Conservation (phyloP, 2,888 invertebrate genomes). For the Vandiemenella viatica region DNA sequence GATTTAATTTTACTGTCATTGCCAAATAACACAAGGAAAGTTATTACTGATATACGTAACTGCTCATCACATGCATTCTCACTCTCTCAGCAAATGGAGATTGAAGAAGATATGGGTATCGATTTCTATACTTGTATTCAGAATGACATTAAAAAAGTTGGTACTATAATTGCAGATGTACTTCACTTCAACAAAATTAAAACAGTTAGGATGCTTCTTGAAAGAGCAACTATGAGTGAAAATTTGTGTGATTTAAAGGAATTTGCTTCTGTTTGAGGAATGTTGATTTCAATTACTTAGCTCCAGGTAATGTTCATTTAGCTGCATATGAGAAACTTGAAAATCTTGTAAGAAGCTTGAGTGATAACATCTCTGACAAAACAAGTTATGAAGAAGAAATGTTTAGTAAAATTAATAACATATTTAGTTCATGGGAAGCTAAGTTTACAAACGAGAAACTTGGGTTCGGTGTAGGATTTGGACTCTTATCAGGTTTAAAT, state of each 20-base stretch:
- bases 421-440: conserved; percentile 3
- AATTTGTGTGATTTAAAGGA: neutral
- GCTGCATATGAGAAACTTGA: conserved; percentile 4
- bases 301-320: neutral
- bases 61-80: conserved; percentile 15
- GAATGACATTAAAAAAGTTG: conserved; percentile 11
- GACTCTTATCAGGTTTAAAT: neutral
- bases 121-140: conserved; percentile 8
- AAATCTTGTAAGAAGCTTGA: conserved; percentile 9
- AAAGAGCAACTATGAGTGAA: conserved; percentile 6
- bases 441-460: neutral
- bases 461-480: neutral
- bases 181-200: conserved; percentile 14
- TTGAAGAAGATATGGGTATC: conserved; percentile 13
- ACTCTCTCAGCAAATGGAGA: conserved; percentile 14
- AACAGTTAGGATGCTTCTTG: conserved; percentile 5
- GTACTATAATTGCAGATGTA: conserved; percentile 10
- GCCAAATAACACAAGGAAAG: conserved; percentile 12
- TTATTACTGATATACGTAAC: conserved; percentile 14
- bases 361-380: conserved; percentile 8
- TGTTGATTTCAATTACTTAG: neutral
- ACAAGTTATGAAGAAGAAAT: conserved; percentile 9
- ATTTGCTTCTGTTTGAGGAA: neutral
- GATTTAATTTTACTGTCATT: conserved; percentile 14
- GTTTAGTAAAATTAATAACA: conserved; percentile 9